Base-by-base conservation (phyloP, 2,113 vertebrate species). In the Perca fluviatilis region DNA sequence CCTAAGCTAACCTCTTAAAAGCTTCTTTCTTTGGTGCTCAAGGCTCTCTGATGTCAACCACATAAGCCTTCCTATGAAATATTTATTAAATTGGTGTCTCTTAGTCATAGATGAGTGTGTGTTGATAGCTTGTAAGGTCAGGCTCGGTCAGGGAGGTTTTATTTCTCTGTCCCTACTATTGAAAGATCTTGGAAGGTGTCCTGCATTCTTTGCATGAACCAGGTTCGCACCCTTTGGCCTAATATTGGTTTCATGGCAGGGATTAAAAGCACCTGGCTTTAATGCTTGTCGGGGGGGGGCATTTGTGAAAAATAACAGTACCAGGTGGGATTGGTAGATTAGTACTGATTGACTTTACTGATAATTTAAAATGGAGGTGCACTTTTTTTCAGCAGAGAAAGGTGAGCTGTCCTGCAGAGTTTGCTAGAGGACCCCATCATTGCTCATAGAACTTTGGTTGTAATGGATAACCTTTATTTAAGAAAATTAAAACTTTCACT, bases 111-210 rank as follows among this genome's bases (percentile, higher is more conserved):
- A 15, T 61, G n/a, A 14, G 30, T n/a, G 56, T 64, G 33, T 62
- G 36, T 69, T 58, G 25, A 74, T 77, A 68, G 43, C 43, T 53
- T 74, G 30, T 40, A 64, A 36, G 19, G 11, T 68, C 30, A 57
- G 21, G 19, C 16, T 66, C 25, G 40, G 10, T 47, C 62, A 58
- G 36, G 40, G 69, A 71, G 61, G 25, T 36, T 74, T 56, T 49
- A 4, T 8, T 62, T 40, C 33, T n/a, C 25, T 47, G 1, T 79
- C 6, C 23, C 47, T 27, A 12, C 47, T 6, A 12, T 21, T 19
- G 9, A 47, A 57, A 27, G 53, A 8, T 33, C 18, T 46, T 58
- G 27, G 33, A 49, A 23, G 12, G 18, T 4, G 13, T n/a, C 13
- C 9, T 47, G 36, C 53, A 75, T 21, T 78, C 51, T 80, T 61